Conservation (phyloP, 1,140 invertebrate genomes). For the Brachionus rubens region DNA sequence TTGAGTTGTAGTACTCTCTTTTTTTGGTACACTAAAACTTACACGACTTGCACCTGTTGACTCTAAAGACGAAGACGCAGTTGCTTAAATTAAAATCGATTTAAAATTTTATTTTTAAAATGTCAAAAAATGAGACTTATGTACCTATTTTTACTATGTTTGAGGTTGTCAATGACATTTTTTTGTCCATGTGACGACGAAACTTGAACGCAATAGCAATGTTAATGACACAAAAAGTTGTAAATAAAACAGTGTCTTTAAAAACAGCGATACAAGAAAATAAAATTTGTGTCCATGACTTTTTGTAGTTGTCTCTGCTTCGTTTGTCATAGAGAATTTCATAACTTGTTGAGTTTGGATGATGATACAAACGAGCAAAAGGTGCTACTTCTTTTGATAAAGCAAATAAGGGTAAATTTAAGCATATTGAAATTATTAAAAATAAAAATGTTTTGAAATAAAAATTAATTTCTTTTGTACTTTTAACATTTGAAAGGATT, state of each 20-base stretch:
- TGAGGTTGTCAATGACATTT: not conserved
- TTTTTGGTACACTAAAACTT: not conserved
- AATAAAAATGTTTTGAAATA: not conserved
- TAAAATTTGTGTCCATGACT: not conserved
- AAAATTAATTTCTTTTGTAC: constrained; percentile 7
- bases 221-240: constrained; percentile 13
- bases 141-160: constrained; percentile 12
- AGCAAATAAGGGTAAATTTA: constrained; percentile 5
- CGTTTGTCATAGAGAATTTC: constrained; percentile 11
- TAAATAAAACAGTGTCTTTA: constrained; percentile 15
- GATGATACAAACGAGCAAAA: not conserved
- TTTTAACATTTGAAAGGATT: not conserved
- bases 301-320: not conserved
- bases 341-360: not conserved
- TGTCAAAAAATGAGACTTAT: not conserved
- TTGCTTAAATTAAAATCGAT: not conserved
- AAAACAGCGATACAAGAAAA: not conserved
- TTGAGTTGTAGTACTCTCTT: not conserved
- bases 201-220: constrained; percentile 13
- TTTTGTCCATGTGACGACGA: not conserved
- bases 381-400: not conserved
- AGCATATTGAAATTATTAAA: not conserved
- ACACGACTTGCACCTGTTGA: not conserved
- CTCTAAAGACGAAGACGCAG: too few relatives aligned
- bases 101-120: not conserved